Conservation (phyloP, 2,888 invertebrate species). For the Frankliniella fusca region DNA sequence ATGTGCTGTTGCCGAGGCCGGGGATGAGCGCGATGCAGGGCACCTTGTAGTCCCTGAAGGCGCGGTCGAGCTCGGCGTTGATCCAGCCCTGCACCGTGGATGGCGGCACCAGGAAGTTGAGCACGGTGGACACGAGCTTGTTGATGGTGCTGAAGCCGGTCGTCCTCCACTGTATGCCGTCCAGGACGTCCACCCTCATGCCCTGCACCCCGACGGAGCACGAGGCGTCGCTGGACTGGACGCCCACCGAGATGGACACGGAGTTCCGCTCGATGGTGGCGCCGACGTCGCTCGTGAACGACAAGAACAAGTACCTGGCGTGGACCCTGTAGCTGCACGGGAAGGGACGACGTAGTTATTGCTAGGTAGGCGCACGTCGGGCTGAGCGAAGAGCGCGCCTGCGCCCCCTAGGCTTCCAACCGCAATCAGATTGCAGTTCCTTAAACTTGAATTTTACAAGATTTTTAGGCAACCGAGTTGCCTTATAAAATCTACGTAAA, state of each 20-base stretch:
- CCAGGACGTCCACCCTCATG: not conserved
- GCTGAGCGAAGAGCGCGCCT: no score
- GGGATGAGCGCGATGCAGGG: not conserved
- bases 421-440: no score
- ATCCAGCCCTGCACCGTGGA: not conserved
- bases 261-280: not conserved
- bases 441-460: no score
- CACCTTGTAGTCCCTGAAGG: not conserved
- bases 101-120: not conserved
- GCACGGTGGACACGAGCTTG: not conserved
- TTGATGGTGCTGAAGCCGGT: not conserved
- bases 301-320: conserved; percentile 9
- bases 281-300: not conserved
- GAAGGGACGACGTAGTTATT: not conserved
- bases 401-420: no score
- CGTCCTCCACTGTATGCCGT: conserved; percentile 17
- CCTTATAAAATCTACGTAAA: no score
- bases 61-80: not conserved
- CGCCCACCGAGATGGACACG: not conserved
- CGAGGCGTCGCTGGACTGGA: not conserved
- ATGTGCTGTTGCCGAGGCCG: not conserved
- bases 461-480: no score
- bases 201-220: conserved; percentile 6
- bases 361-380: no score
- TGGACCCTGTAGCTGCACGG: not conserved